These are phyloP conservation scores for Coenonympha arcania DNA, from an alignment of 2,888 invertebrate species.

Conservation along the genomic window DNA sequence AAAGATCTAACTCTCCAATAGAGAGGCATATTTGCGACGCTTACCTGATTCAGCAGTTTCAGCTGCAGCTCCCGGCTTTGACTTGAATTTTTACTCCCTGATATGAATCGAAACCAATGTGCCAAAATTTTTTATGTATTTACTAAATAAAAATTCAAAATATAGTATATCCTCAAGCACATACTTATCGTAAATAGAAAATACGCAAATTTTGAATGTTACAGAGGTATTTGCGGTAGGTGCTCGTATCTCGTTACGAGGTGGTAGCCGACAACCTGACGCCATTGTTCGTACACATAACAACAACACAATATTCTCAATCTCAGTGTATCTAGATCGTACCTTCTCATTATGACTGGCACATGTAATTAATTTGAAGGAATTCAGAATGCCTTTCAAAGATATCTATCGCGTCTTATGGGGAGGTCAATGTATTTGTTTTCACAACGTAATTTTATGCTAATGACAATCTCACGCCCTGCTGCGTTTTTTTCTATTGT, in stretches of 20 bases:
- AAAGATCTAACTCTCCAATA: too few relatives aligned
- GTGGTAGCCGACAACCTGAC: constrained; percentile 31
- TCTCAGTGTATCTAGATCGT: constrained; percentile 43
- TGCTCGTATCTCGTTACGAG: constrained; percentile 40
- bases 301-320: constrained; percentile 36
- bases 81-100: too few relatives aligned
- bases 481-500: constrained; percentile 18
- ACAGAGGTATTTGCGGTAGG: constrained; percentile 33
- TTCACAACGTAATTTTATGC: constrained; percentile 43
- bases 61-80: too few relatives aligned
- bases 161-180: too few relatives aligned
- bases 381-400: constrained; percentile 38
- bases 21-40: too few relatives aligned
- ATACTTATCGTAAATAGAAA: too few relatives aligned
- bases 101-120: too few relatives aligned
- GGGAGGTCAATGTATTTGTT: constrained; percentile 38
- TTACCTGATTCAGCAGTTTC: too few relatives aligned
- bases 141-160: too few relatives aligned
- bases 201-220: too few relatives aligned
- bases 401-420: constrained; percentile 32
- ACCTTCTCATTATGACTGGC: constrained; percentile 31
- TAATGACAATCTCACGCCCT: constrained; percentile 41
- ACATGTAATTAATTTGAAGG: constrained; percentile 30
- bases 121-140: too few relatives aligned
- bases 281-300: constrained; percentile 45